Base-by-base conservation (phyloP, 2,113 vertebrate genomes). In the Trogon melanurus region DNA sequence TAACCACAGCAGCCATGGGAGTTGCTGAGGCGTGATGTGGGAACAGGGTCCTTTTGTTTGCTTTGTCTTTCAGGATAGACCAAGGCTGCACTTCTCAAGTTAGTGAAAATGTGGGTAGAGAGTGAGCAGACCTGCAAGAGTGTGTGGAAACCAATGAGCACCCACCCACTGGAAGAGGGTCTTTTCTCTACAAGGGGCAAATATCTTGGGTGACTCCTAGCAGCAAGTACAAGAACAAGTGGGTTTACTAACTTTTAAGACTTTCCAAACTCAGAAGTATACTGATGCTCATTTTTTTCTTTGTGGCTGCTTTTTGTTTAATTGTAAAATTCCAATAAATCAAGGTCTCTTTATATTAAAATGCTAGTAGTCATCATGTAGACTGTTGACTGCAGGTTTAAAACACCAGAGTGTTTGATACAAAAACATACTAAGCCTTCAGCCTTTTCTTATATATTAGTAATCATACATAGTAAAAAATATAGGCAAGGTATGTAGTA, bases 61-160 rank as follows among this genome's bases (percentile, higher is more conserved):
- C 79, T 65, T 26, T 18, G 22, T 48, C 48, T 82, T 47, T 85
- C 36, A 57, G 62, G 13, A 38, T 25, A 88, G 57, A 56, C 5
- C 17, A 27, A 60, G 17, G 56, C 25, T 75, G 44, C 10, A 2
- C 3, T 75, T 91, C 32, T 41, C 32, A 64, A 53, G 38, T 32
- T 17, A 72, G 17, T 58, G 53, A 27, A 30, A 71, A 66, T 38
- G 12, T 25, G 27, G n/a, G 20, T 38, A 62, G 48, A 74, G 6
- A 47, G 44, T 41, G 30, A 56, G 41, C 41, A 41, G 13, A 66
- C 32, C 45, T 90, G 79, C 34, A 58, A 30, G 26, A 54, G 51
- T 1, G 0, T 5, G 0, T 30, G 30, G 13, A 76, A 17, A 9
- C 50, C 1, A 7, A 10, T 85, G 53, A 89, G 50, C 22, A 18